phyloP scores from a whole-genome alignment of 1,140 invertebrate genomes.

The Caenorhabditis briggsae region DNA sequence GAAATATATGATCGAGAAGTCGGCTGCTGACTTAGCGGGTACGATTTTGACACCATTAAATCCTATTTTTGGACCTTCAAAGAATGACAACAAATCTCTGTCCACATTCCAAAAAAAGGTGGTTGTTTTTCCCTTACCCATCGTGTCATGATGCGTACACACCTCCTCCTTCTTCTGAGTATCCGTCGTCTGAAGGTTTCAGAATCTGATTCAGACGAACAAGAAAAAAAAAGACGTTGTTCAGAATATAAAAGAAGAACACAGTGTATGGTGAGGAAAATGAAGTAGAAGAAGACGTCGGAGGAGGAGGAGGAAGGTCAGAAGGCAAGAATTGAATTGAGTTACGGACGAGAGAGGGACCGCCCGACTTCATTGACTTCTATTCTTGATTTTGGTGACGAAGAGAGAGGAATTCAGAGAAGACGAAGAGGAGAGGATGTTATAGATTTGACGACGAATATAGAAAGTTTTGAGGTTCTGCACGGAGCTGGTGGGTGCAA shows the following conservation, averaged over 20 bases:
- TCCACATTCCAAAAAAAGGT: not conserved
- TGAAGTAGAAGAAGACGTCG: not conserved
- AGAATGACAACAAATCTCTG: not conserved
- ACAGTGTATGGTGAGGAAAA: not conserved
- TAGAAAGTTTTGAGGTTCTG: not conserved
- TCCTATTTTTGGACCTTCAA: too few relatives aligned
- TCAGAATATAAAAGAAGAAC: conserved; percentile 5
- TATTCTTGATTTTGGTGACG: conserved; percentile 48
- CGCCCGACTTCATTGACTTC: conserved; percentile 45
- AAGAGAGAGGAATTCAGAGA: not conserved
- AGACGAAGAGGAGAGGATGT: not conserved
- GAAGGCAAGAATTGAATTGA: conserved; percentile 19
- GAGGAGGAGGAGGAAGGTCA: conserved; percentile 8
- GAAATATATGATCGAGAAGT: too few relatives aligned
- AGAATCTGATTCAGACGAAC: conserved; percentile 1
- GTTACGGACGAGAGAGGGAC: conserved; percentile 21
- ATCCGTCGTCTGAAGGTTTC: not conserved
- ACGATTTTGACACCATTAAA: too few relatives aligned
- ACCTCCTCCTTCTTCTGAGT: not conserved
- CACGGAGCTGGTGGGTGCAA: not conserved
- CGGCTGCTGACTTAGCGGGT: too few relatives aligned
- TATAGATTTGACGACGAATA: conserved; percentile 5
- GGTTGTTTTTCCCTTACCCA: conserved; percentile 38
- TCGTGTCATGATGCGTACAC: conserved; percentile 42
- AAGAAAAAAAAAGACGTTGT: not conserved